Percentiles rank a stretch among this genome's conserved stretches.
Conservation (phyloP, 35 echinoderm and acorn worm species). For the Amphiura filiformis region DNA sequence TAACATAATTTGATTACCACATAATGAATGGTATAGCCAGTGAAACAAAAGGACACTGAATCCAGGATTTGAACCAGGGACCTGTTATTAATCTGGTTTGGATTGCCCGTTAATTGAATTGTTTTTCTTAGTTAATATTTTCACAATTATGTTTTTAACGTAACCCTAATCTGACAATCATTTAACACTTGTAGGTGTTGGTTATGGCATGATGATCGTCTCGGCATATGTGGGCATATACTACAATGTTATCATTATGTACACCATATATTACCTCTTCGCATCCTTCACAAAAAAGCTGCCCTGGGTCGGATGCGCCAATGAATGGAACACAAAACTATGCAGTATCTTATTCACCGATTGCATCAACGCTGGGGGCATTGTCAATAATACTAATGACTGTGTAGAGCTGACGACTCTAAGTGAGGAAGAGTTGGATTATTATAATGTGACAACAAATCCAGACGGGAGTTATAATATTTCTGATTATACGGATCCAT, state of each 20-base stretch:
- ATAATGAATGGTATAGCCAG: no score
- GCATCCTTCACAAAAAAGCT: slow-evolving; percentile 69
- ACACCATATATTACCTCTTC: slow-evolving; percentile 78
- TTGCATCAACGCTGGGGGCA: slow-evolving; percentile 56
- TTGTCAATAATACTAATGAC: slow-evolving; percentile 49
- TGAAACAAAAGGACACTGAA: no score
- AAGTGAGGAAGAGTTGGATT: neutral
- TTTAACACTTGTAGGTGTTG: no score
- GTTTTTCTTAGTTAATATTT: no score
- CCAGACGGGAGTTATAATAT: slow-evolving; percentile 40
- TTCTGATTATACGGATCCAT: slow-evolving; percentile 64
- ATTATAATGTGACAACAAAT: slow-evolving; percentile 67
- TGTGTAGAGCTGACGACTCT: slow-evolving; percentile 45
- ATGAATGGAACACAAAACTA: slow-evolving; percentile 68
- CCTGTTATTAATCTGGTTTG: no score
- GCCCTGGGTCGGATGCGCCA: slow-evolving; percentile 78
- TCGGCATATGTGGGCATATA: slow-evolving; percentile 79
- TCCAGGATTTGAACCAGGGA: no score
- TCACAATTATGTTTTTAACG: no score
- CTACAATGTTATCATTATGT: slow-evolving; percentile 99
- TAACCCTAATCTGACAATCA: no score
- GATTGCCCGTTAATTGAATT: no score
- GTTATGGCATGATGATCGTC: slow-evolving; percentile 80
- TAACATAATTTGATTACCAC: no score
- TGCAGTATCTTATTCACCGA: slow-evolving; percentile 60